Evolutionary conservation across 2,113 vertebrate genomes (phyloP).

Genomic region (Labeo catla): DNA sequence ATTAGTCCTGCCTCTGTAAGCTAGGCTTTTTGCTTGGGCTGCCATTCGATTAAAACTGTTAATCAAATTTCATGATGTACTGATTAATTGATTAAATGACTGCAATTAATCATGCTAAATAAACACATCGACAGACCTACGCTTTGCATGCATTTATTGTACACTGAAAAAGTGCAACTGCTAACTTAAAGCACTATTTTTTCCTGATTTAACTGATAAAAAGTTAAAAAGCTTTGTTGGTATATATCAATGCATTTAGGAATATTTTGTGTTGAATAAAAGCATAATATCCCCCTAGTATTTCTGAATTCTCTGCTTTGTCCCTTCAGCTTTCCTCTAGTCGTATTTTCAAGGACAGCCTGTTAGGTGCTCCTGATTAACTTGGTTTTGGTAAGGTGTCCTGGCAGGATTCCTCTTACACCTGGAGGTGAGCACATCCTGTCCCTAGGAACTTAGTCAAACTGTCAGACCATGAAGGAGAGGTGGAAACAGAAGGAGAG

Average conservation of each 20-base stretch:
- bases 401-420: constrained; percentile 49
- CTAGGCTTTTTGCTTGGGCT: constrained; percentile 6
- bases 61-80: neutral
- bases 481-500: constrained; percentile 36
- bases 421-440: constrained; percentile 39
- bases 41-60: neutral
- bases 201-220: neutral
- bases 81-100: neutral
- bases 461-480: constrained; percentile 57
- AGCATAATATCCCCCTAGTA: too few relatives aligned
- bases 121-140: neutral
- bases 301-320: constrained; percentile 10
- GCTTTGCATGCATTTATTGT: neutral
- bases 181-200: neutral
- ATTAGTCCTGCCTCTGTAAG: constrained; percentile 32
- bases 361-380: constrained; percentile 40
- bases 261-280: neutral
- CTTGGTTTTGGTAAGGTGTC: constrained; percentile 27
- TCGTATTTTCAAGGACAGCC: constrained; percentile 61
- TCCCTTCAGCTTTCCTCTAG: constrained; percentile 37
- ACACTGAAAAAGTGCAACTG: neutral
- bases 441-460: constrained; percentile 50
- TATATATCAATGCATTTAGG: too few relatives aligned
- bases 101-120: neutral
- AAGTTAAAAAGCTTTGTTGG: too few relatives aligned